Conservation (phyloP, 2,888 invertebrate genomes). For the Melinaea menophilus region DNA sequence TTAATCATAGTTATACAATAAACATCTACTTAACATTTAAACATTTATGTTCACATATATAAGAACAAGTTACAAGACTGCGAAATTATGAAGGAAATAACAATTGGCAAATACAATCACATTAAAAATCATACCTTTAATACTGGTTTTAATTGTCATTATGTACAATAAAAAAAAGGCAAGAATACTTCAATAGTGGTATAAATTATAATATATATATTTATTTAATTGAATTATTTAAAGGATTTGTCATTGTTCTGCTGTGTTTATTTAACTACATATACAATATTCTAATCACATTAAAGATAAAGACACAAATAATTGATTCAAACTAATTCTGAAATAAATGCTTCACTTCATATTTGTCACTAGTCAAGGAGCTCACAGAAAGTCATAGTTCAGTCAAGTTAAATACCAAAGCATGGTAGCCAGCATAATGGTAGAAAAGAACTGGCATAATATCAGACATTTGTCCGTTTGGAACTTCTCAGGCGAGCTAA, state of each 20-base stretch:
- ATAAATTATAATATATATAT: neutral
- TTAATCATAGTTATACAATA: neutral
- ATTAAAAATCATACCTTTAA: neutral
- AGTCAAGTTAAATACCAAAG: conserved; percentile 60
- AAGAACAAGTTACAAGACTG: neutral
- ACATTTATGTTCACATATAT: neutral
- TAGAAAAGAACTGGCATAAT: conserved; percentile 58
- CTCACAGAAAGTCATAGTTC: conserved; percentile 42
- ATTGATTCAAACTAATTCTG: conserved; percentile 22
- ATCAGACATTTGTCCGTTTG: conserved; percentile 74
- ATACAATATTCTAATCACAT: conserved; percentile 9
- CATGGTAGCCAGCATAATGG: conserved; percentile 70
- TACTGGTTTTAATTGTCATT: neutral
- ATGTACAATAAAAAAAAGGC: neutral
- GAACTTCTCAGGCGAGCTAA: conserved; percentile 76
- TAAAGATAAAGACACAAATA: conserved; percentile 16
- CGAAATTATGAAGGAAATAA: neutral
- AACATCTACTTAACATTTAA: conserved; percentile 3
- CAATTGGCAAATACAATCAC: neutral
- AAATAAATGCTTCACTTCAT: conserved; percentile 32
- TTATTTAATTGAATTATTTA: neutral
- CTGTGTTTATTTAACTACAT: neutral
- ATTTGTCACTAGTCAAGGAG: conserved; percentile 23
- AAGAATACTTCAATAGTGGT: neutral
- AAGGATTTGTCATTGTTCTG: neutral